Evolutionary conservation across 2,888 invertebrate species (phyloP), one percentile per base, ranked within the genome.

Genomic region (Saturnia pavonia): DNA sequence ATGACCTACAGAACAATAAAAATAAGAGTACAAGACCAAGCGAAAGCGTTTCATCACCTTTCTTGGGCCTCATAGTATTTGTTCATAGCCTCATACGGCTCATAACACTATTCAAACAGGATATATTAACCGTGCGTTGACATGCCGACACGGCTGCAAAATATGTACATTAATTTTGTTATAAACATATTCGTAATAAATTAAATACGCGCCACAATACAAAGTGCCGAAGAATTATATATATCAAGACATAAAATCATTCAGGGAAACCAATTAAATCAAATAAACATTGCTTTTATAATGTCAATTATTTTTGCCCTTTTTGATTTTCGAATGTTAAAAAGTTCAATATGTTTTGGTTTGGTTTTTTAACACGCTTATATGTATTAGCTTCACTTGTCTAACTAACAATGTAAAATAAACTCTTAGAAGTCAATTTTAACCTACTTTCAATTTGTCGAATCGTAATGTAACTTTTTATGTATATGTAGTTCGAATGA

Each of bases 121-220:
- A 87, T 85, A 82, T 85, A 82, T 84, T 80, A 81, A 82, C 75
- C 82, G 84, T 82, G 70, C 86, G 80, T 87, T 85, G 87, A 85
- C 88, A 85, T 83, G 40, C 40, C 65, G 40, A 65, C 65, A 65
- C 40, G 65, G 40, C 40, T 34, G 65, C 65, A 65, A 65, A 65
- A 65, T 40, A 60, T 60, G 57, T 60, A 60, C 57, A 60, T 60
- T 60, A 27, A 27, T 60, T 60, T 60, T 60, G 27, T 60, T 27
- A 43, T 43, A 22, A 22, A 54, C 57, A 60, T 27, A 60, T 60
- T 25, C 27, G 57, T 60, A 34, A 60, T 60, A 60, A 60, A 60
- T 60, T 27, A 14, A 60, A 27, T 27, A 25, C 14, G 27, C 14
- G 7, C 7, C 8, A 54, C 1, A 12, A 25, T 27, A 27, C 12